Percentiles rank a stretch among this genome's conserved stretches.
Evolutionary conservation across 2,888 invertebrate species (phyloP).

Genomic region (Caenorhabditis drosophilae): DNA sequence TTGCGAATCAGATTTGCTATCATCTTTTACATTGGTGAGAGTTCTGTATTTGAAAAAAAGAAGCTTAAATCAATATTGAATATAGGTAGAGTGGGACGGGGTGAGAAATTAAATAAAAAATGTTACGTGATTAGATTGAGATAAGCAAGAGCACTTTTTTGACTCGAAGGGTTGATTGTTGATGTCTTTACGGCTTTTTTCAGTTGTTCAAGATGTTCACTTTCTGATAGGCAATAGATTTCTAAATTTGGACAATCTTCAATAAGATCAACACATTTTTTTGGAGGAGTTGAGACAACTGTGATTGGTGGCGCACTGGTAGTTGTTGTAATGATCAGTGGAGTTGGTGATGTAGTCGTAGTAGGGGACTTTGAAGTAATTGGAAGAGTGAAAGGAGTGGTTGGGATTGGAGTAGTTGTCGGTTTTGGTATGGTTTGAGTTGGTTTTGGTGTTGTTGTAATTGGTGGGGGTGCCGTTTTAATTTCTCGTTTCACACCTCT

Average conservation of each 20-base stretch:
- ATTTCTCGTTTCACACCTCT: slow-evolving; percentile 13
- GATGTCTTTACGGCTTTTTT: slow-evolving; percentile 13
- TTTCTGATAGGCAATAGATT: slow-evolving; percentile 9
- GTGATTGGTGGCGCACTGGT: slow-evolving; percentile 5
- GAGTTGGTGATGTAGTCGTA: slow-evolving; percentile 10
- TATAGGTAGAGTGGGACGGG: no score
- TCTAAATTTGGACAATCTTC: slow-evolving; percentile 15
- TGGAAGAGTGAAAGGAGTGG: not conserved
- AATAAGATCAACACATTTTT: slow-evolving; percentile 15
- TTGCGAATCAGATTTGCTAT: not conserved
- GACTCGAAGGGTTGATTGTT: slow-evolving; percentile 1
- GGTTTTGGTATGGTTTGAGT: slow-evolving; percentile 1
- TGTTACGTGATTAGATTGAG: slow-evolving; percentile 6
- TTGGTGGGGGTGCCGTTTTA: not conserved
- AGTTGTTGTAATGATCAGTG: slow-evolving; percentile 9
- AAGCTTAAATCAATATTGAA: no score
- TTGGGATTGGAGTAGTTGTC: not conserved
- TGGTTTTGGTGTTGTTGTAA: slow-evolving; percentile 7
- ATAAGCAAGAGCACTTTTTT: slow-evolving; percentile 7
- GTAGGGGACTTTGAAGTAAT: not conserved
- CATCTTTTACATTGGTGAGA: not conserved
- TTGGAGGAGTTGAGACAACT: not conserved
- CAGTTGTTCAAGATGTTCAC: slow-evolving; percentile 5
- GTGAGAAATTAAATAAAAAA: no score
- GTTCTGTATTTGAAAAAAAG: no score